Base-by-base conservation (phyloP, 2,113 vertebrate genomes). In the Charina bottae region DNA sequence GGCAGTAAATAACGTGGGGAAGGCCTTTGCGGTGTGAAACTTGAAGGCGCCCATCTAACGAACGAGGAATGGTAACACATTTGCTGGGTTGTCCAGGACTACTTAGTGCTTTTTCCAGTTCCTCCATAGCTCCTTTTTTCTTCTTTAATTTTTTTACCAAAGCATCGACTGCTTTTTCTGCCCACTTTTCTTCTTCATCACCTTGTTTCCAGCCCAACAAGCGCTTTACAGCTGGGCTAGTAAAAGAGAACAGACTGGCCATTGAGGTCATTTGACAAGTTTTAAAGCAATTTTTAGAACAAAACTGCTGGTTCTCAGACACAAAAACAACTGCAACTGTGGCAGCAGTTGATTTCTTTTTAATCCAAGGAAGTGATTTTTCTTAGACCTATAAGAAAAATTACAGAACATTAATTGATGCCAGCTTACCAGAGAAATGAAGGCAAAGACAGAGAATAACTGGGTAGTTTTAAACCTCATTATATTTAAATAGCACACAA, bases 191-290 rank as follows among this genome's bases (percentile, higher is more conserved):
- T 91, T 99, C 99, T 97, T 99, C 99, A 83, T 99, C 99, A 85
- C 99, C 99, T 98, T 99, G 99, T 95, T 99, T 99, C 99, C 99
- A 99, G 96, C 99, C 99, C 92, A 99, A 98, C 92, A 99, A 97
- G 72, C 99, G 98, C 96, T 99, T 99, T 93, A 99, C 99, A 85
- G 99, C 99, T 91, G 99, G 99, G 97, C 99, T 99, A 95, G 99
- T 99, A 98, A 99, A 99, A 94, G 99, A 99, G 97, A 99, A 99
- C 96, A 99, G 98, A 97, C 99, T 99, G 97, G 99, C 99, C 99
- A 99, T 99, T 98, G 98, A 98, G 97, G 98, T 98, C 98, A 98
- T 98, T 98, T 97, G 98, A 97, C 96, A 89, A 97, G 90, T 97
- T 97, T 97, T 97, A 95, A 95, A 95, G 96, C 93, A 94, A 94